phyloP scores from a whole-genome alignment of 1,140 invertebrate genomes.

The Brachionus plicatilis region DNA sequence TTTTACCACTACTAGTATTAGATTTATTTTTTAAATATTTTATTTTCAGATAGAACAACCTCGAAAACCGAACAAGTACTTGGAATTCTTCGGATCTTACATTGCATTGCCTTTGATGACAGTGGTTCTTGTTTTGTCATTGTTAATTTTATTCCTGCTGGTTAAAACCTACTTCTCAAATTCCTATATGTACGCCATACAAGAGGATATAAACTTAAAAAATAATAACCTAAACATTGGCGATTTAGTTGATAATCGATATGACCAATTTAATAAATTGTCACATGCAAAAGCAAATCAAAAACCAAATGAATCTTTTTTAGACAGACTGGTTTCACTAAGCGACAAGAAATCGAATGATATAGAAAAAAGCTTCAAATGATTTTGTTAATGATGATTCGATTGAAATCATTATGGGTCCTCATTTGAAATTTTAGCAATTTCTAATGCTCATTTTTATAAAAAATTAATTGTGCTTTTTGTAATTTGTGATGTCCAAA shows the following conservation, averaged over 20 bases:
- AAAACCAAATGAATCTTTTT: background rate
- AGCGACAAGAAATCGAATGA: background rate
- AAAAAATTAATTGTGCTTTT: background rate
- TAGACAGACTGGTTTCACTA: background rate
- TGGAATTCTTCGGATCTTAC: slow-evolving; percentile 36
- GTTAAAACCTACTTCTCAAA: slow-evolving; percentile 39
- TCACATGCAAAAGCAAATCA: background rate
- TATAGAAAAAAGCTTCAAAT: background rate
- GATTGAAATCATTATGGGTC: background rate
- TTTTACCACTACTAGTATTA: background rate
- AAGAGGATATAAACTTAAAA: background rate
- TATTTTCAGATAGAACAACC: slow-evolving; percentile 13
- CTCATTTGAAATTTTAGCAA: background rate
- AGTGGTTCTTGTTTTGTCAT: slow-evolving; percentile 14
- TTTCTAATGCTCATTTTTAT: background rate
- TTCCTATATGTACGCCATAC: slow-evolving; percentile 28
- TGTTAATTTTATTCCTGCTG: slow-evolving; percentile 19
- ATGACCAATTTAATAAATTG: slow-evolving; percentile 8
- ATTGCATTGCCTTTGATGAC: slow-evolving; percentile 39
- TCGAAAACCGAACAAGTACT: slow-evolving; percentile 28
- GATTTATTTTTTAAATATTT: background rate
- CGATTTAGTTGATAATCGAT: background rate
- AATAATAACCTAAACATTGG: slow-evolving; percentile 19
- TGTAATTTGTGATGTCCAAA: background rate
- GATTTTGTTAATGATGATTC: background rate